These are phyloP conservation scores for Drosophila ercepeae DNA, from an alignment of 1,140 invertebrate species.

Conservation along the genomic window DNA sequence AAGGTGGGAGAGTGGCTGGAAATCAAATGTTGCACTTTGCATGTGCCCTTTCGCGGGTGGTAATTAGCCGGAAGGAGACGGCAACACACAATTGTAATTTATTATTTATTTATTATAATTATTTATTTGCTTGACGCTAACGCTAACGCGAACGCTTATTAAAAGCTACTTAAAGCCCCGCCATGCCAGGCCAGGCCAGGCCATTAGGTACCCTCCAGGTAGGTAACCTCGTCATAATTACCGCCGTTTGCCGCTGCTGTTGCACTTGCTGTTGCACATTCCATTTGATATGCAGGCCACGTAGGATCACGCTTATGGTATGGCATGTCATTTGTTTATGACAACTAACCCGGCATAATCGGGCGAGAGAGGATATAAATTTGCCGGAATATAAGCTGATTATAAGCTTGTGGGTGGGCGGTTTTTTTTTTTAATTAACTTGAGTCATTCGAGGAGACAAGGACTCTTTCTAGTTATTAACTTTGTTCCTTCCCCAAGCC, in stretches of 20 bases:
- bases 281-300: conserved; percentile 38
- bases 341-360: conserved; percentile 57
- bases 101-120: conserved; percentile 81
- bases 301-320: conserved; percentile 41
- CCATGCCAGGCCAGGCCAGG: conserved; percentile 12
- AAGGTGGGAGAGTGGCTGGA: conserved; percentile 1
- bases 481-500: neutral
- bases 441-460: conserved; percentile 23
- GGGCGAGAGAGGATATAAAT: conserved; percentile 58
- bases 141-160: conserved; percentile 65
- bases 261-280: conserved; percentile 8
- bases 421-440: conserved; percentile 39
- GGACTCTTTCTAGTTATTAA: conserved; percentile 12
- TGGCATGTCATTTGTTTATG: conserved; percentile 59
- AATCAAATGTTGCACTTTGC: conserved; percentile 50
- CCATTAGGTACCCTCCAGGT: conserved; percentile 26
- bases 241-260: neutral
- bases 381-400: conserved; percentile 69
- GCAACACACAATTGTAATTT: conserved; percentile 40
- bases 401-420: conserved; percentile 46
- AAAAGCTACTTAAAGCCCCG: conserved; percentile 68
- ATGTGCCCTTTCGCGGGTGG: conserved; percentile 41
- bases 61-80: conserved; percentile 42
- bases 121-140: conserved; percentile 70
- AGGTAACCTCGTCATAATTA: neutral